Evolutionary conservation across 2,113 vertebrate genomes (phyloP), one percentile per base, ranked within the genome.

Genomic region (Etheostoma cragini): DNA sequence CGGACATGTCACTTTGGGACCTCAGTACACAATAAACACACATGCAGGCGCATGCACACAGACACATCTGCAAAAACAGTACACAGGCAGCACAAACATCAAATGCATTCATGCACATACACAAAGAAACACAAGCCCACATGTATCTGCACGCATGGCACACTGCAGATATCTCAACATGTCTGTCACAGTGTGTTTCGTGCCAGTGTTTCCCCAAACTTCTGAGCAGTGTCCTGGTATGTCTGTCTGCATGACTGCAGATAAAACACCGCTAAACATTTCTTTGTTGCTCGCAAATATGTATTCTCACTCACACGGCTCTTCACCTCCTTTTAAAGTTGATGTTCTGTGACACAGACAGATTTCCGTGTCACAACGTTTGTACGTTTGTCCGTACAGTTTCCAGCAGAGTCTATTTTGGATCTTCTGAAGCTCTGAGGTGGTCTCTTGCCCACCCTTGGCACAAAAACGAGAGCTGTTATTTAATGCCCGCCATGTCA

Each of bases 231-330:
- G 68, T 81, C 64, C 78, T 66, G 80, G 47, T 76, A 60, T 79
- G 85, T 82, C 81, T 88, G 72, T 78, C 72, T 86, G 87, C 90
- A 87, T 85, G 79, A 81, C 81, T 90, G 89, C 80, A 87, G 81
- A 88, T 86, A 77, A 86, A 92, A 89, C 75, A 61, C 58, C 24
- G 70, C 82, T 78, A 89, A 80, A 86, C 83, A 81, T 78, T 66
- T 81, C 42, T 81, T 53, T 71, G 53, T 83, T 63, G 61, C 76
- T 22, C 30, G 30, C 73, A 53, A 61, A 80, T 65, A 49, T 68
- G 33, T 76, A 47, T 78, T 75, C 14, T 42, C 10, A 42, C 61
- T 69, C 33, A 53, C 72, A 63, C 60, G 21, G 21, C 65, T 70
- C 69, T 33, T 74, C 61, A 67, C 46, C 68, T 67, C 52, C 54